Evolutionary conservation across 2,797 vertebrate genomes (phyloP).

Genomic region (Pangasius djambal): DNA sequence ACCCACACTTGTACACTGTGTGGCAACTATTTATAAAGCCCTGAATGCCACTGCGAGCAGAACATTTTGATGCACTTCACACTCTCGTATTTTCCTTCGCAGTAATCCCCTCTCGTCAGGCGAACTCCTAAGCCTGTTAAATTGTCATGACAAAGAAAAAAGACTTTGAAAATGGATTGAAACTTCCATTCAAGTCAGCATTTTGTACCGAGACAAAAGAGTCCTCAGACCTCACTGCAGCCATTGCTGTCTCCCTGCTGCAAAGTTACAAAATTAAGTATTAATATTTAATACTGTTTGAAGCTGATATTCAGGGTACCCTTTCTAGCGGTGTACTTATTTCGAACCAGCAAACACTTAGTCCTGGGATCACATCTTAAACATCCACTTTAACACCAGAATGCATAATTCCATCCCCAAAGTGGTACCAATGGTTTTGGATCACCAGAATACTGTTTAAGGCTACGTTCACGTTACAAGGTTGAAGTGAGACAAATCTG

Average conservation of each 20-base stretch:
- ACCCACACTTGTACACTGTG: neutral
- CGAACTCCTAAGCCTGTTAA: constrained; percentile 73
- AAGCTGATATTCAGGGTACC: constrained; percentile 29
- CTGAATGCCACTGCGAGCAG: constrained; percentile 29
- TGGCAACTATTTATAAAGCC: constrained; percentile 2
- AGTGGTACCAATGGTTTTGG: neutral
- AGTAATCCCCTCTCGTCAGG: constrained; percentile 70
- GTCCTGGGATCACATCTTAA: constrained; percentile 18
- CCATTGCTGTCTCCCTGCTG: constrained; percentile 20
- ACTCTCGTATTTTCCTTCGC: constrained; percentile 29
- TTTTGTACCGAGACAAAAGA: constrained; percentile 35
- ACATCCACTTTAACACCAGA: constrained; percentile 37
- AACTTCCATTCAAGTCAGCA: constrained; percentile 64
- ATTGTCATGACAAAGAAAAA: constrained; percentile 59
- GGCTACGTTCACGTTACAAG: neutral
- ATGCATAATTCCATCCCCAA: constrained; percentile 22
- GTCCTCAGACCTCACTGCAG: constrained; percentile 16
- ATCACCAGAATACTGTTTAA: constrained; percentile 43
- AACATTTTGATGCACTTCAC: constrained; percentile 55
- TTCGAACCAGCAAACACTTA: constrained; percentile 56
- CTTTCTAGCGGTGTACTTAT: constrained; percentile 46
- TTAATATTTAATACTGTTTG: constrained; percentile 40
- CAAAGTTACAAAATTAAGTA: neutral
- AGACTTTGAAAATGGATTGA: constrained; percentile 44
- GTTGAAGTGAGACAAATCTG: neutral